Base-by-base conservation (phyloP, 2,888 invertebrate genomes). In the Acronicta aceris region DNA sequence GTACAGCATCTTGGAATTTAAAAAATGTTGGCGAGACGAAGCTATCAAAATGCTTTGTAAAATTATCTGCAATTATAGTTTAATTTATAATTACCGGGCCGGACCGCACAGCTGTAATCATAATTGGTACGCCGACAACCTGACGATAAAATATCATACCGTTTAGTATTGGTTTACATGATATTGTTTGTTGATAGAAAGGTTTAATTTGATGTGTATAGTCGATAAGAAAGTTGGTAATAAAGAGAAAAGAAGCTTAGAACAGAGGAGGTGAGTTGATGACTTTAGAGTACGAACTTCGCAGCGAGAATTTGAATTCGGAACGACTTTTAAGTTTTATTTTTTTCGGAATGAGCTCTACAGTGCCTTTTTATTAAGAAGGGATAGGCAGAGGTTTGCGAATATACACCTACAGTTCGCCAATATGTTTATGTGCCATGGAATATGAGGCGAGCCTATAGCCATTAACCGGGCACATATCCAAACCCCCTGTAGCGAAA, bases 51-150 rank as follows among this genome's bases (percentile, higher is more conserved):
- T 74, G 50, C 65, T 71, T 71, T 68, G 75, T 75, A 74, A 81
- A 86, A 86, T 86, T 81, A 84, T 77, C 68, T 76, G 65, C 84
- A 89, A 87, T 89, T 88, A 87, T 78, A 81, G 71, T 81, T 82
- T 83, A 87, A 87, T 86, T 85, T 83, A 83, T 87, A 89, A 89
- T 89, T 86, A 87, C 83, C 81, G 81, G 59, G 47, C 56, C 45
- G 65, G 65, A 47, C 51, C 53, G 67, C 43, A 57, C 76, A 83
- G 81, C 81, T 74, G 81, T 82, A 83, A 83, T 88, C 84, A 86
- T 87, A 88, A 87, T 88, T 86, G 84, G 81, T 81, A 65, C 60
- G 59, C 58, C 43, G 51, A 57, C 17, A 50, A 70, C 65, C 70
- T 72, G 53, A 68, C 61, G 75, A 75, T 74, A 74, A n/a, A 71